phyloP scores from a whole-genome alignment of 2,888 invertebrate species.

The Petrolisthes manimaculis region DNA sequence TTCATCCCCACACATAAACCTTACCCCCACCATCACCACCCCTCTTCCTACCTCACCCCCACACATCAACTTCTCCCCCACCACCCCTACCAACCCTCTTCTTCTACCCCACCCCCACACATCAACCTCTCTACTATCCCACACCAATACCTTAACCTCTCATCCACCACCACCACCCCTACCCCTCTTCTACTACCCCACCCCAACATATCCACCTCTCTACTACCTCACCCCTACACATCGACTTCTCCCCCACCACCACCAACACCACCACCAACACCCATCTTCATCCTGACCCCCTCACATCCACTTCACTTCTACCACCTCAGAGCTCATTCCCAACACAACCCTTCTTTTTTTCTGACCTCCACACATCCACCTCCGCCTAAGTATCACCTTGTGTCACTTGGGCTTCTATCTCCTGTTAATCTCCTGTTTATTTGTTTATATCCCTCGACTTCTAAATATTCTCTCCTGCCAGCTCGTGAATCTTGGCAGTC shows the following conservation, averaged over 20 bases:
- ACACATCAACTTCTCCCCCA: neutral
- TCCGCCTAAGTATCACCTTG: too few relatives aligned
- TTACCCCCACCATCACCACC: neutral
- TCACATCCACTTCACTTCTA: neutral
- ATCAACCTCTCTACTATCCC: neutral
- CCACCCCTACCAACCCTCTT: neutral
- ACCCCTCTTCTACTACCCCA: neutral
- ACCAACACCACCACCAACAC: neutral
- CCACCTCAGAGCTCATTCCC: neutral
- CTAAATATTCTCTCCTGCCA: too few relatives aligned
- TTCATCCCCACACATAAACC: neutral
- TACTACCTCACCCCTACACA: neutral
- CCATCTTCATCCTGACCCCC: neutral
- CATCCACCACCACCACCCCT: neutral
- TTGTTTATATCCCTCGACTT: too few relatives aligned
- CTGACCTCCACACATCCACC: neutral
- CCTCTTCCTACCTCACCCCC: constrained; percentile 5
- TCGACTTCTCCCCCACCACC: neutral
- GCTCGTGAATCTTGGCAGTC: too few relatives aligned
- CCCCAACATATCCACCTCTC: neutral
- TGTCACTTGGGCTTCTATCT: too few relatives aligned
- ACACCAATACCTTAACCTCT: neutral
- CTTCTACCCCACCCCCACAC: neutral
- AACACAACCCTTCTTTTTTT: neutral
- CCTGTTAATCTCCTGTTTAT: too few relatives aligned